Evolutionary conservation across 2,888 invertebrate genomes (phyloP).

Genomic region (Drosophila anceps): DNA sequence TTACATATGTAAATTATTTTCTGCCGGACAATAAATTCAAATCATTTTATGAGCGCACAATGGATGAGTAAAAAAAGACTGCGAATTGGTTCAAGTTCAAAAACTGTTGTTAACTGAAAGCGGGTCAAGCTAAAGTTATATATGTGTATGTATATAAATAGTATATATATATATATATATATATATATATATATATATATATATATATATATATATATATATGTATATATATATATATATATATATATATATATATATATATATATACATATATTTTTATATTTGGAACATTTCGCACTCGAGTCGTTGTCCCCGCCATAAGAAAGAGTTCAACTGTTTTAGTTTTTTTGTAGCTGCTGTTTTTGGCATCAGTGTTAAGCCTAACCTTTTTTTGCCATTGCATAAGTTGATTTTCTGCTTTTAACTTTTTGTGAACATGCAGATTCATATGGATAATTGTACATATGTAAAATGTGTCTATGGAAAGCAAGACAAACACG

Average conservation of each 20-base stretch:
- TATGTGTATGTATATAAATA: not conserved
- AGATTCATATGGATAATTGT: constrained; percentile 2
- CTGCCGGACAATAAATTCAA: constrained; percentile 56
- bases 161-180: too few relatives aligned
- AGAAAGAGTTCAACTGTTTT: constrained; percentile 69
- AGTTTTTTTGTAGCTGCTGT: constrained; percentile 6
- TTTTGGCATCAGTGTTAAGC: not conserved
- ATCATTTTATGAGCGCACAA: constrained; percentile 45
- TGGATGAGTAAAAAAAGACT: constrained; percentile 31
- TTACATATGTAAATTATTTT: constrained; percentile 68
- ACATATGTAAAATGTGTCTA: not conserved
- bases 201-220: not conserved
- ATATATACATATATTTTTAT: not conserved
- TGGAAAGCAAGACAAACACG: constrained; percentile 3
- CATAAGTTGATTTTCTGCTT: constrained; percentile 52
- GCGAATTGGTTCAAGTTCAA: constrained; percentile 77
- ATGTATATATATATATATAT: not conserved
- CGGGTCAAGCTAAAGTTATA: constrained; percentile 57
- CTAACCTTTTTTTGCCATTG: constrained; percentile 22
- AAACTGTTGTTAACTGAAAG: constrained; percentile 60
- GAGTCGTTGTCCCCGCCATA: constrained; percentile 10
- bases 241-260: not conserved
- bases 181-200: too few relatives aligned
- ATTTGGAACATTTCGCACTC: not conserved
- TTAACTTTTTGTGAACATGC: not conserved